Evolutionary conservation across 1,140 invertebrate genomes (phyloP), one percentile per base, ranked within the genome.

Genomic region (Halictus rubicundus): DNA sequence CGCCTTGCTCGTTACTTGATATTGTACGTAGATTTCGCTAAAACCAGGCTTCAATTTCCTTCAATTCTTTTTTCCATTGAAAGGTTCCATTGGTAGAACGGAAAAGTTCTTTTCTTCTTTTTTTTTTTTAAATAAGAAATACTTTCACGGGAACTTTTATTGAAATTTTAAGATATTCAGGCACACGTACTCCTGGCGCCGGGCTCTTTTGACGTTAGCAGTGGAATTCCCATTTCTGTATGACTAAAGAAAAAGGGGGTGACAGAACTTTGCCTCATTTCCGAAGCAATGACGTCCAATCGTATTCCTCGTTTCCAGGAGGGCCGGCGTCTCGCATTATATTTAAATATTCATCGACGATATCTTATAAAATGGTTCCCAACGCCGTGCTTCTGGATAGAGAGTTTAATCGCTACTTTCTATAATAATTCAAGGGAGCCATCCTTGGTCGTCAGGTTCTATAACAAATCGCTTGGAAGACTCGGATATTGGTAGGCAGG

Each of bases 381-480:
- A 61, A 59, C 37, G 68, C 61, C 65, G 60, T 72, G 82, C 81
- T 89, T 78, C 84, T 60, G 81, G 88, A 84, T 83, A 60, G 71
- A 83, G 63, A 89, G 81, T 79, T 88, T 89, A 89, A 89, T 89
- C 88, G 88, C 88, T 89, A 85, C 82, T 89, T 89, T 89, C 81
- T 88, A 89, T 89, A 89, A 89, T 89, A 88, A 89, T 89, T 86
- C 87, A 89, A 89, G 86, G 77, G 66, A 52, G 68, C 59, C 71
- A 21, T 70, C 68, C 32, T 52, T 25, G 25, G 42, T 57, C 52
- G 42, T 25, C 59, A 64, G 4, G 74, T 66, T 68, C 74, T 57
- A 25, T 52, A 57, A 85, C 71, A 72, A 79, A 82, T 71, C 71
- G 66, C 32, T 14, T 25, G 61, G 49, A 78, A 59, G 59, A 65